These are phyloP conservation scores for Benthosema pterotum DNA, from an alignment of 2,797 vertebrate genomes.

Conservation along the genomic window DNA sequence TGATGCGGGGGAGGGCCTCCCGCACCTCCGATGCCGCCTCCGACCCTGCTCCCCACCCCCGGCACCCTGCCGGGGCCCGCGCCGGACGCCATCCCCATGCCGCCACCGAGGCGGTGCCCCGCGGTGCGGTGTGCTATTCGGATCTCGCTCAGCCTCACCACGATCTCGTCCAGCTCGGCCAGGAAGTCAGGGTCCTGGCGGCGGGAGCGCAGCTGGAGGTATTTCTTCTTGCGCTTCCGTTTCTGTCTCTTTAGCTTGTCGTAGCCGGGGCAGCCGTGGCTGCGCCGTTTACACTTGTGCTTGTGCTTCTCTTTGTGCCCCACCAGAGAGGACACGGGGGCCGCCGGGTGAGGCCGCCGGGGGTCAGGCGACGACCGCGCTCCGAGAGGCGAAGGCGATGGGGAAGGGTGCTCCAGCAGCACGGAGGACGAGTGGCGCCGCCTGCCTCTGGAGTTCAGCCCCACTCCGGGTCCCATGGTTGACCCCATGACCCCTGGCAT, in stretches of 20 bases:
- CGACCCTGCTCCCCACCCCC: constrained; percentile 71
- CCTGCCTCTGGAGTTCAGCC: constrained; percentile 84
- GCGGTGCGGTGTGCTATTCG: constrained; percentile 91
- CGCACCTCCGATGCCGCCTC: constrained; percentile 66
- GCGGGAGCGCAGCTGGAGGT: constrained; percentile 88
- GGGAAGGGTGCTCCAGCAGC: constrained; percentile 87
- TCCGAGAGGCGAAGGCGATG: constrained; percentile 81
- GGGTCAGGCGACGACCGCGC: constrained; percentile 77
- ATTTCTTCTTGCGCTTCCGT: constrained; percentile 98
- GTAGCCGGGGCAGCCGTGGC: constrained; percentile 91
- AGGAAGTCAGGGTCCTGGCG: constrained; percentile 95
- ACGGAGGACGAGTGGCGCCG: constrained; percentile 86
- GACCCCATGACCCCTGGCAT: constrained; percentile 81
- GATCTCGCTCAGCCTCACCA: constrained; percentile 90
- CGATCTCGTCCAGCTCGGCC: constrained; percentile 92
- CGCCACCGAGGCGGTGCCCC: constrained; percentile 75
- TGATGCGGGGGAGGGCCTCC: constrained; percentile 86
- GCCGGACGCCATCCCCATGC: constrained; percentile 68
- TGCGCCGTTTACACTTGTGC: constrained; percentile 96
- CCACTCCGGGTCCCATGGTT: constrained; percentile 78
- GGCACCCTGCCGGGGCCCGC: constrained; percentile 67
- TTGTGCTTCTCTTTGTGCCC: constrained; percentile 97
- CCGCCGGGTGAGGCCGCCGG: constrained; percentile 75
- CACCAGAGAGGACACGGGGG: constrained; percentile 71
- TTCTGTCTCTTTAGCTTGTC: constrained; percentile 98